These are phyloP conservation scores for Lacerta agilis DNA, from an alignment of 2,797 vertebrate species.

Conservation along the genomic window DNA sequence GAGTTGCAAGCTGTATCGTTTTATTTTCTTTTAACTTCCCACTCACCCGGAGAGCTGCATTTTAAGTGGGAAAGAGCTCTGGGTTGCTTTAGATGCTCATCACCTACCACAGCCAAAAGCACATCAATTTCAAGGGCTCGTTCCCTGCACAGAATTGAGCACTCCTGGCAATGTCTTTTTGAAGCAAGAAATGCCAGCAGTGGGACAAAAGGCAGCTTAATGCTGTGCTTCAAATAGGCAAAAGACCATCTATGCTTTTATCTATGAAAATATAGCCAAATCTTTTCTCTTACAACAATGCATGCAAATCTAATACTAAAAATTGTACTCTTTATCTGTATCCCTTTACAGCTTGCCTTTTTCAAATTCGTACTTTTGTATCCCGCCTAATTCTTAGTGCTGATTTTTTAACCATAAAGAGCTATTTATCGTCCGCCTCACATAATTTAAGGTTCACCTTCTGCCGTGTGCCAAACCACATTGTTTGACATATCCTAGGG, in stretches of 20 bases:
- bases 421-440: not conserved
- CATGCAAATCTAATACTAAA: not conserved
- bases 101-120: not conserved
- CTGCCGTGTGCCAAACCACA: not conserved
- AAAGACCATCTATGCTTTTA: not conserved
- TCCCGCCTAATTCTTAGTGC: not conserved
- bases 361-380: not conserved
- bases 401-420: not conserved
- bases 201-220: not conserved
- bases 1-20: not conserved
- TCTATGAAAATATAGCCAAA: not conserved
- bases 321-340: not conserved
- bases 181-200: not conserved
- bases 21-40: not conserved
- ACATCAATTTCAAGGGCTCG: not conserved
- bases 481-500: not conserved
- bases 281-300: not conserved
- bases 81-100: not conserved
- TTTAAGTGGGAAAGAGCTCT: conserved; percentile 22
- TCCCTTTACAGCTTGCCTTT: not conserved
- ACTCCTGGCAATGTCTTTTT: not conserved
- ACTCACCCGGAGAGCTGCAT: not conserved
- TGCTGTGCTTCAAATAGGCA: not conserved
- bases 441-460: not conserved
- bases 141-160: not conserved